These are phyloP conservation scores for Pterocles burchelli DNA, from an alignment of 2,113 vertebrate species.

Conservation along the genomic window DNA sequence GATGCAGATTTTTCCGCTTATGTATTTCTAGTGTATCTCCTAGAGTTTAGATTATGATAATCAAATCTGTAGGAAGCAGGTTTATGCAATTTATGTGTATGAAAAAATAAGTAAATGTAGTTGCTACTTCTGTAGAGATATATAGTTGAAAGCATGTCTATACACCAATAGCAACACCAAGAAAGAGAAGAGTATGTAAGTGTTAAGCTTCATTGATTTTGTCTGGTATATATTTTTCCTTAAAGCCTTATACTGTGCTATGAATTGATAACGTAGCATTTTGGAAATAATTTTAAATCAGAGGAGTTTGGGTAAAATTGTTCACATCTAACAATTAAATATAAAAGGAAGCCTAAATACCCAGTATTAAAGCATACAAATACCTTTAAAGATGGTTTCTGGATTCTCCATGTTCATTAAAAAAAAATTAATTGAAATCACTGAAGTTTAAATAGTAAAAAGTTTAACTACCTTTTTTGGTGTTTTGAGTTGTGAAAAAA, in stretches of 20 bases:
- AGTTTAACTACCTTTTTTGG: background rate
- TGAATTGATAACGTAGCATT: background rate
- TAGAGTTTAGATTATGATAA: slow-evolving; percentile 3
- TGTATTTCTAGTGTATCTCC: background rate
- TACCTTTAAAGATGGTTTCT: background rate
- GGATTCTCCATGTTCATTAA: background rate
- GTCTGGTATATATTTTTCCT: background rate
- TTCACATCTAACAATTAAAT: background rate
- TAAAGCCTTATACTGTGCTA: background rate
- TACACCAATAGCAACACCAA: background rate
- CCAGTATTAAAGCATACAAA: background rate
- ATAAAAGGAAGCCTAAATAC: background rate
- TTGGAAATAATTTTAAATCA: background rate
- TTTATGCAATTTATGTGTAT: background rate
- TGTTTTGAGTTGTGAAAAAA: background rate
- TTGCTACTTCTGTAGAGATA: background rate
- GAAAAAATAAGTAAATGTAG: background rate
- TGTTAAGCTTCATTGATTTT: background rate
- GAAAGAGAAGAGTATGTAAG: background rate
- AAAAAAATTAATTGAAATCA: background rate
- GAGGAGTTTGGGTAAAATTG: background rate
- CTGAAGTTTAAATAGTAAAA: background rate
- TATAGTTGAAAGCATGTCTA: background rate
- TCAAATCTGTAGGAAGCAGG: background rate
- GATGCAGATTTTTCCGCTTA: background rate